Conservation (phyloP, 2,113 vertebrate genomes). For the Scomber colias region DNA sequence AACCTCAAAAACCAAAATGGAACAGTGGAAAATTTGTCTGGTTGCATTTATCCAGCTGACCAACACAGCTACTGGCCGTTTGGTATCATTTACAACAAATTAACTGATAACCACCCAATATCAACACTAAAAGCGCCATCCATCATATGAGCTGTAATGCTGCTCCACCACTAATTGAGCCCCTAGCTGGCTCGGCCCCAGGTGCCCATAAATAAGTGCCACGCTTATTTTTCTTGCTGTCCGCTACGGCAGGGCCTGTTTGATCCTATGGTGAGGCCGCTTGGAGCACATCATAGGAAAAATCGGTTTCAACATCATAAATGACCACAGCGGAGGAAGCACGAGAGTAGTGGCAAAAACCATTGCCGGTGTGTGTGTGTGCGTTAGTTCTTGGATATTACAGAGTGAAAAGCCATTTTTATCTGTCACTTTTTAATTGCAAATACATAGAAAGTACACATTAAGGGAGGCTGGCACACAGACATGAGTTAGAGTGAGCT, state of each 20-base stretch:
- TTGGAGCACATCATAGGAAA: constrained; percentile 62
- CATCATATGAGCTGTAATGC: constrained; percentile 70
- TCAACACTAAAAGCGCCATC: constrained; percentile 76
- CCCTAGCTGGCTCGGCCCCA: constrained; percentile 60
- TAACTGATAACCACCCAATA: constrained; percentile 81
- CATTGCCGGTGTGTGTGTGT: constrained; percentile 9
- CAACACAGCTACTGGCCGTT: constrained; percentile 57
- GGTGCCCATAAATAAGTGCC: constrained; percentile 67
- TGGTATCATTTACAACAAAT: constrained; percentile 76
- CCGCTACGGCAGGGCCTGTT: constrained; percentile 51
- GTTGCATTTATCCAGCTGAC: constrained; percentile 55
- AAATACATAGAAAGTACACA: constrained; percentile 35
- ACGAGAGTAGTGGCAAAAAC: constrained; percentile 18
- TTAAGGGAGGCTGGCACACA: constrained; percentile 32
- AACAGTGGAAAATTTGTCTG: constrained; percentile 68
- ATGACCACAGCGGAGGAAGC: constrained; percentile 47
- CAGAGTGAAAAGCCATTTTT: constrained; percentile 46
- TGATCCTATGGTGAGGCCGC: constrained; percentile 53
- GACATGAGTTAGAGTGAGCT: constrained; percentile 31
- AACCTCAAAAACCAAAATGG: constrained; percentile 50
- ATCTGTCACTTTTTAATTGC: constrained; percentile 57
- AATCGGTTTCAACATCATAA: constrained; percentile 48
- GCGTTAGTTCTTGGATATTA: constrained; percentile 5
- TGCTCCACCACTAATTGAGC: constrained; percentile 78
- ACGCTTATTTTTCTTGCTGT: constrained; percentile 72